Conservation (phyloP, 2,888 invertebrate species). For the Ametastegia equiseti region DNA sequence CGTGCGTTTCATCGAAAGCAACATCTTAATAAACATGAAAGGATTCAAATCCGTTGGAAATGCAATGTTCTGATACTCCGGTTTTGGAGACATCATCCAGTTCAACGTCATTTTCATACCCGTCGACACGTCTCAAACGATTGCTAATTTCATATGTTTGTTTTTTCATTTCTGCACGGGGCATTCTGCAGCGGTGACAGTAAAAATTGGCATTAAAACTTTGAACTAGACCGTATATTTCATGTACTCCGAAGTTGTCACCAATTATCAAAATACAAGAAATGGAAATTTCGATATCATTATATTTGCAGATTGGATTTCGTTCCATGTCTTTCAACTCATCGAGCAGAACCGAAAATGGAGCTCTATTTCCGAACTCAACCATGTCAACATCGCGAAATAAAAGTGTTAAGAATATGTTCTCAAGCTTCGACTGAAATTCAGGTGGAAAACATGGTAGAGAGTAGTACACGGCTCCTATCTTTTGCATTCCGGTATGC, state of each 20-base stretch:
- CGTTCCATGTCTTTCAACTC: constrained; percentile 1
- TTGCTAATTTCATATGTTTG: background rate
- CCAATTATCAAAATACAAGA: constrained; percentile 51
- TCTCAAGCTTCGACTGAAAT: constrained; percentile 36
- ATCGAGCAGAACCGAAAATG: background rate
- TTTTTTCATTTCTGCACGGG: constrained; percentile 46
- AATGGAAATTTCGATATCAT: constrained; percentile 38
- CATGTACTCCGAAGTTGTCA: constrained; percentile 55
- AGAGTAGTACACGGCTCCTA: constrained; percentile 28
- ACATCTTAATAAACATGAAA: constrained; percentile 52
- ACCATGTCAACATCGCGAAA: background rate
- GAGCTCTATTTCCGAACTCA: background rate
- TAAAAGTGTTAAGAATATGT: constrained; percentile 29
- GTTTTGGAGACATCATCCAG: constrained; percentile 27
- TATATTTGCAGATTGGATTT: background rate
- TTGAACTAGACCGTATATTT: constrained; percentile 51
- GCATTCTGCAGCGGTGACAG: constrained; percentile 52
- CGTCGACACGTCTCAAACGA: constrained; percentile 43
- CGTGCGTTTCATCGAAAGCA: constrained; percentile 54
- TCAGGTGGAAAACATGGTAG: constrained; percentile 29
- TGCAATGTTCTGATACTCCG: constrained; percentile 43
- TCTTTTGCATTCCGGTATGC: no score
- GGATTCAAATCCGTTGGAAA: constrained; percentile 52
- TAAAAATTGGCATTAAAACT: constrained; percentile 50
- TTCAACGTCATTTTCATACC: constrained; percentile 52